These are phyloP conservation scores for Bombus cullumanus DNA, from an alignment of 1,140 invertebrate genomes.

Conservation along the genomic window DNA sequence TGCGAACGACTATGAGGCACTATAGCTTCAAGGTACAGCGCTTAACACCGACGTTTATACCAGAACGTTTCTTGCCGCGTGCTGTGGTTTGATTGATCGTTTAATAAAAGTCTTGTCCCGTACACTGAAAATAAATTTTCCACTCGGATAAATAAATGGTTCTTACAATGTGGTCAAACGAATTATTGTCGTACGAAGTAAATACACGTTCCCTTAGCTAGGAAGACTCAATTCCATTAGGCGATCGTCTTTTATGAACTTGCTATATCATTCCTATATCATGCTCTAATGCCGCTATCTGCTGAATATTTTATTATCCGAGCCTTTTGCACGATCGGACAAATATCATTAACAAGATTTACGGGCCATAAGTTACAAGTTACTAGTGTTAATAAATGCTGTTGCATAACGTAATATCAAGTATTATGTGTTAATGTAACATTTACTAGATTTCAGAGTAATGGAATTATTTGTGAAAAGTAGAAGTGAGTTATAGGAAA, in stretches of 20 bases:
- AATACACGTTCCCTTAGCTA: not conserved
- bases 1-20: slow-evolving; percentile 56
- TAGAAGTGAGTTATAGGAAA: not conserved
- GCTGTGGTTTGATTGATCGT: slow-evolving; percentile 55
- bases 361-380: too few species aligned
- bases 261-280: not conserved
- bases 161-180: slow-evolving; percentile 24
- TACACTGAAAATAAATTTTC: slow-evolving; percentile 32
- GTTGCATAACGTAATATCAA: too few species aligned
- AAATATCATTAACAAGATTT: not conserved
- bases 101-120: slow-evolving; percentile 42
- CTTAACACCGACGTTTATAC: slow-evolving; percentile 62
- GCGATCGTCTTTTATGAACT: slow-evolving; percentile 9
- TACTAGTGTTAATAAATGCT: too few species aligned
- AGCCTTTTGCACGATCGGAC: not conserved
- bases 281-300: not conserved
- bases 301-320: not conserved
- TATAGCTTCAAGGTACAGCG: slow-evolving; percentile 54
- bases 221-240: slow-evolving; percentile 36
- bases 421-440: too few species aligned
- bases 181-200: slow-evolving; percentile 20
- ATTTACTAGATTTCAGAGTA: not conserved
- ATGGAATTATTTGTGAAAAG: not conserved
- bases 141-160: slow-evolving; percentile 30
- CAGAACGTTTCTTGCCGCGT: slow-evolving; percentile 55